Evolutionary conservation across 2,888 invertebrate genomes (phyloP), one percentile per base, ranked within the genome.

Genomic region (Drosophila mayaguana): DNA sequence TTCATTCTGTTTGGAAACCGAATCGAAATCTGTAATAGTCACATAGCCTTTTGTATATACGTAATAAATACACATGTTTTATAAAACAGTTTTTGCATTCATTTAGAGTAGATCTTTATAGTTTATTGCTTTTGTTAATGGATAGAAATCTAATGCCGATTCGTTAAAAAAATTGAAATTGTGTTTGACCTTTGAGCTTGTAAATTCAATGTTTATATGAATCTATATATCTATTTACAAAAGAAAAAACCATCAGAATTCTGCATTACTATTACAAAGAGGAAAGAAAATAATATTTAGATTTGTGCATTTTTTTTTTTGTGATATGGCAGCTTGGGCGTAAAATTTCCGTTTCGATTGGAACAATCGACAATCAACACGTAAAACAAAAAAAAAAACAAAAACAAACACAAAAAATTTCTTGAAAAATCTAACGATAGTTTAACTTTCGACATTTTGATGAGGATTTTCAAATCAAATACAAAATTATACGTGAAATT

Each of bases 401-500:
- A 56, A 20, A 51, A 11, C 12, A 51, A n/a, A 45, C 20, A 54
- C 3, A 45, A 5, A 6, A 43, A 14, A 42, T 18, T 18, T 18
- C 12, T 32, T 25, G 51, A 22, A 38, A 50, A 43, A 38, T 22
- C 32, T 14, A 12, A 42, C 11, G 36, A 45, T 34, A 75, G 40
- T 28, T 46, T 12, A 66, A 54, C 18, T 70, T 66, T 78, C 65
- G 74, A 74, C 53, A 70, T 46, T 64, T 32, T 16, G 28, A 43
- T 25, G 68, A 54, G 36, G 54, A 66, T 14, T 56, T 63, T 54
- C 40, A 63, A 59, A 51, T 9, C 38, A 61, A 34, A 55, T 25
- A 74, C 78, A 65, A 79, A 79, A 76, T 79, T 80, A 46, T 25
- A 65, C 63, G 79, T 75, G 51, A 68, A 75, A 78, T 72, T 75